Evolutionary conservation across 37 sponge, comb jelly and placozoan genomes (phyloP).

Genomic region (Diacarnus erythraeanus): DNA sequence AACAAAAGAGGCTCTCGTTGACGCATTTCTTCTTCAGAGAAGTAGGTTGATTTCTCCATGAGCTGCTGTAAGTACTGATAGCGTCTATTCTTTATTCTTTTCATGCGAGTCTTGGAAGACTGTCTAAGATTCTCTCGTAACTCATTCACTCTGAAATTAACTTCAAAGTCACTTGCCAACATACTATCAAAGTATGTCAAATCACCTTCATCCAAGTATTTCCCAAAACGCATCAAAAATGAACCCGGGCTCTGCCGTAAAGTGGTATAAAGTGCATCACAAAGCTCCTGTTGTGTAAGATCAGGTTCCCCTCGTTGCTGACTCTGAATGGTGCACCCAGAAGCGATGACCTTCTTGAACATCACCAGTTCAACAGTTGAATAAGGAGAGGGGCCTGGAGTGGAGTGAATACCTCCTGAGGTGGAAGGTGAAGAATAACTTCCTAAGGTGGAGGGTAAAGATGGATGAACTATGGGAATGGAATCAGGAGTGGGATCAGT

Average conservation of each 20-base stretch:
- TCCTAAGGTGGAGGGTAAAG: not conserved
- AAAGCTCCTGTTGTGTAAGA: conserved; percentile 57
- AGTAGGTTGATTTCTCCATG: conserved; percentile 61
- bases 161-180: conserved; percentile 42
- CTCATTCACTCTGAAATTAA: conserved; percentile 49
- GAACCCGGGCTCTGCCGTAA: conserved; percentile 34
- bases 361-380: conserved; percentile 13
- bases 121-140: conserved; percentile 9
- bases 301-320: conserved; percentile 88
- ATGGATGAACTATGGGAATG: not conserved
- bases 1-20: conserved; percentile 66
- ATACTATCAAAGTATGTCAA: conserved; percentile 56
- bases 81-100: conserved; percentile 59
- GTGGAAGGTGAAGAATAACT: not conserved
- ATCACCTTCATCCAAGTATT: conserved; percentile 40
- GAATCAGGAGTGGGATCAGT: not conserved
- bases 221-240: conserved; percentile 80
- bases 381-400: not conserved
- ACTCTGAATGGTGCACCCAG: conserved; percentile 56
- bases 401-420: not conserved
- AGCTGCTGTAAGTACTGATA: conserved; percentile 56
- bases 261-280: conserved; percentile 16
- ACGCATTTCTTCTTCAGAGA: conserved; percentile 74
- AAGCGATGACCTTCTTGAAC: conserved; percentile 38
- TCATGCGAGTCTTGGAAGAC: conserved; percentile 2